phyloP scores from a whole-genome alignment of 2,797 vertebrate species.

The Lithobates sylvaticus region DNA sequence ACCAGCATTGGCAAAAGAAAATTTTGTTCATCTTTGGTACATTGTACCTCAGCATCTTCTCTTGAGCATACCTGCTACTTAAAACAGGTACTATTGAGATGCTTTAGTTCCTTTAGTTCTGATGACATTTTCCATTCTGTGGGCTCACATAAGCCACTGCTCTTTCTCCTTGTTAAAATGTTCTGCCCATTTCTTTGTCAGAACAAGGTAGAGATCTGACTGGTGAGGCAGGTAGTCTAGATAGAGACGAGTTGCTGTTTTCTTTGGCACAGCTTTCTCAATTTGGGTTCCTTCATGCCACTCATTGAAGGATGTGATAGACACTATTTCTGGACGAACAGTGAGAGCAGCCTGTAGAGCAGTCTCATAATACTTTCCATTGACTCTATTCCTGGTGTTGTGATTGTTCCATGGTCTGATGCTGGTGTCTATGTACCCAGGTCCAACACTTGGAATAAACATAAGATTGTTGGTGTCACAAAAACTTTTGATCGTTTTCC shows the following conservation, averaged over 20 bases:
- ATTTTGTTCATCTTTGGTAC: conserved; percentile 32
- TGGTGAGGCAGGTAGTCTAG: conserved; percentile 86
- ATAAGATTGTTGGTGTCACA: conserved; percentile 86
- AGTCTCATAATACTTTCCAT: conserved; percentile 90
- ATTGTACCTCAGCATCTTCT: background rate
- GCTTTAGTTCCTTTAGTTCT: conserved; percentile 1
- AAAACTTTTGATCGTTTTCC: conserved; percentile 84
- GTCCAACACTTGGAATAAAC: conserved; percentile 88
- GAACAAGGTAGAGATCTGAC: conserved; percentile 82
- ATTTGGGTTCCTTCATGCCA: conserved; percentile 93
- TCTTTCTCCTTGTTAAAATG: conserved; percentile 89
- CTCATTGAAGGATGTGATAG: conserved; percentile 89
- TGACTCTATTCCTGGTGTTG: conserved; percentile 88
- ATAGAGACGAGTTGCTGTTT: conserved; percentile 82
- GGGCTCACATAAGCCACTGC: conserved; percentile 84
- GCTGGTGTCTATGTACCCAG: conserved; percentile 87
- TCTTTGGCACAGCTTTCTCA: conserved; percentile 85
- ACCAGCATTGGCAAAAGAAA: background rate
- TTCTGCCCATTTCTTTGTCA: conserved; percentile 87
- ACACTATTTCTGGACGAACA: conserved; percentile 83
- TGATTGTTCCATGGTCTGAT: conserved; percentile 92
- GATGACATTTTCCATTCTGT: background rate
- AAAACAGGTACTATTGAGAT: background rate
- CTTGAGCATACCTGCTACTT: background rate
- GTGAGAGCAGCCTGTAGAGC: conserved; percentile 84